Evolutionary conservation across 1,140 invertebrate genomes (phyloP), one percentile per base, ranked within the genome.

Genomic region (Pristionchus pacificus): DNA sequence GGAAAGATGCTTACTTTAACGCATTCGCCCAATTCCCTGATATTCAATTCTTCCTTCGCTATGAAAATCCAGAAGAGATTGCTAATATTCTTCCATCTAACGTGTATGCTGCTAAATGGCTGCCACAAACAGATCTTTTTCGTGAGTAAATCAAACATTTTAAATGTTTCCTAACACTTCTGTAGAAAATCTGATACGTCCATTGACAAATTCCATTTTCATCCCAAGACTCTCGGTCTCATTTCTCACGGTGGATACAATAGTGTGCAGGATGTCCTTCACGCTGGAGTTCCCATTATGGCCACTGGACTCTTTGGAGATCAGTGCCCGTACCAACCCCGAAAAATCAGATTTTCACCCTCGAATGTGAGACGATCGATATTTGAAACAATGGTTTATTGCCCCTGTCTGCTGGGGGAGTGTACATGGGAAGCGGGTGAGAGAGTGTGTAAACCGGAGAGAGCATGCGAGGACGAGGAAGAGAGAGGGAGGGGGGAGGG

Each of bases 201-300:
- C 6, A 49, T 10, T 49, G 38, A 49, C 6, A 49, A 19, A 10
- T 6, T 49, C 38, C 19, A 49, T 49, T 49, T 10, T 10, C 68
- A 69, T 61, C 68, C 68, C 3, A 69, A 69, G 27, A 65, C 60
- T 14, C 30, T 32, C 60, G 90, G 90, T 0, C 92, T 92, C 79
- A 88, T 92, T 0, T 91, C 90, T 0, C 91, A 93, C 81, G 90
- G 91, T 2, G 91, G 91, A 14, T 83, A 92, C 2, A 85, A 91
- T 60, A 91, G 90, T 72, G 89, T 91, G 84, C 90, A 90, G 79
- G 91, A n/a, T n/a, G n/a, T n/a, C 0, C 90, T 91, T 3, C 91
- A 89, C 80, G 90, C 91, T 78, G 91, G 89, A 14, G 89, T 91
- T 0, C 91, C 91, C 0, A 88, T 91, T 28, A 38, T 91, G 90